Evolutionary conservation across 2,113 vertebrate species (phyloP).

Genomic region (Toxotes jaculatrix): DNA sequence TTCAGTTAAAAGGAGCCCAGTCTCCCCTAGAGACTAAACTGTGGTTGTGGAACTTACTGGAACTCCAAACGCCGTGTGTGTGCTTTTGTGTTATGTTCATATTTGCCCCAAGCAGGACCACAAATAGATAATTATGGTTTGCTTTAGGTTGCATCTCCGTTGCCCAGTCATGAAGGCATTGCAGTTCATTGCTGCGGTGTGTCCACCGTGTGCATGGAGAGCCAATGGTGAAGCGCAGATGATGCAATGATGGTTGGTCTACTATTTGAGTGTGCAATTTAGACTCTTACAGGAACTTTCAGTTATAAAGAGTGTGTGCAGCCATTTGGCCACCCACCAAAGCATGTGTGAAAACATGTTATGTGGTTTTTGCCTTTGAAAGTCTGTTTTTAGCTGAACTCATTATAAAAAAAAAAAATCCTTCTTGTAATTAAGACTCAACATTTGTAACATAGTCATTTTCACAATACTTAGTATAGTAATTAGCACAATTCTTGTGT

Average conservation of each 20-base stretch:
- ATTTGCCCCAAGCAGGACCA: conserved; percentile 55
- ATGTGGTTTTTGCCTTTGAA: conserved; percentile 11
- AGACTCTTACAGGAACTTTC: conserved; percentile 5
- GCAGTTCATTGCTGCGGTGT: conserved; percentile 57
- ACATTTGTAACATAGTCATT: neutral
- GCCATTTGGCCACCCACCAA: conserved; percentile 29
- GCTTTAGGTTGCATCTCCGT: conserved; percentile 59
- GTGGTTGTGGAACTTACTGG: conserved; percentile 68
- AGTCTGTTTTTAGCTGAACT: conserved; percentile 42
- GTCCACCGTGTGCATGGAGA: conserved; percentile 9
- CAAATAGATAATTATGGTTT: conserved; percentile 72
- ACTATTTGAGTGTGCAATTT: neutral
- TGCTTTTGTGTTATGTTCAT: conserved; percentile 64
- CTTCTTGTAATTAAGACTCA: conserved; percentile 33
- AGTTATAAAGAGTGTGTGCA: neutral
- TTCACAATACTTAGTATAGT: conserved; percentile 3
- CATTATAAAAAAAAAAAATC: neutral
- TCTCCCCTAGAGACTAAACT: conserved; percentile 54
- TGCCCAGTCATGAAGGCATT: conserved; percentile 64
- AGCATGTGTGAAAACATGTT: conserved; percentile 38
- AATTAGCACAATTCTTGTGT: conserved; percentile 5
- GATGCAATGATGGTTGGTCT: conserved; percentile 27
- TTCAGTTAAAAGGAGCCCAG: conserved; percentile 50
- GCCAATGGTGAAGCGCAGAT: conserved; percentile 25
- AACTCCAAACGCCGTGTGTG: conserved; percentile 68